Percentiles rank a stretch among this genome's conserved stretches.
Conservation (phyloP, 2,113 vertebrate genomes). For the Pholis gunnellus region DNA sequence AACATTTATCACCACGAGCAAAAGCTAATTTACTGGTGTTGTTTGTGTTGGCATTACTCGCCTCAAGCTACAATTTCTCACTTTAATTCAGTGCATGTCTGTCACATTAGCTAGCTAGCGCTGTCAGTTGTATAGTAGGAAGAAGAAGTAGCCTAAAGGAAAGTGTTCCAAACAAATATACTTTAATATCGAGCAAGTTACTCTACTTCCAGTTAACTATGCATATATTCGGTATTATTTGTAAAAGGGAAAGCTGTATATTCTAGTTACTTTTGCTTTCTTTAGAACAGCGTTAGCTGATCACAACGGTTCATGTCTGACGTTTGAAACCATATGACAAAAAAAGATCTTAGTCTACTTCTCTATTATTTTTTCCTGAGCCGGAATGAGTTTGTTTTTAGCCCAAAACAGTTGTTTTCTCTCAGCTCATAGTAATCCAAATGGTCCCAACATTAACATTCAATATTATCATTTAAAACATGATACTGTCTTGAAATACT, state of each 20-base stretch:
- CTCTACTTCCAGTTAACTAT: background rate
- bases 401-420: background rate
- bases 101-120: background rate
- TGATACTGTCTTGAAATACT: background rate
- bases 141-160: background rate
- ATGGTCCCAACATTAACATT: background rate
- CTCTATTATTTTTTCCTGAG: background rate
- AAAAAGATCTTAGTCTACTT: background rate
- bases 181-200: background rate
- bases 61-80: background rate
- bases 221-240: background rate
- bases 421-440: constrained; percentile 4
- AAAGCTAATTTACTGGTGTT: background rate
- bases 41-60: background rate
- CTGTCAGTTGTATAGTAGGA: background rate
- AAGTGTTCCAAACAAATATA: background rate
- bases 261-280: background rate
- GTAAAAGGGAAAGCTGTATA: background rate
- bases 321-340: background rate
- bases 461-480: constrained; percentile 2
- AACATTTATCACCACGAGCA: background rate
- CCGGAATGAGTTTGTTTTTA: background rate
- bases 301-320: background rate
- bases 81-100: background rate
- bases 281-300: background rate